Conservation (phyloP, 2,888 invertebrate species). For the Meandrusa payeni region DNA sequence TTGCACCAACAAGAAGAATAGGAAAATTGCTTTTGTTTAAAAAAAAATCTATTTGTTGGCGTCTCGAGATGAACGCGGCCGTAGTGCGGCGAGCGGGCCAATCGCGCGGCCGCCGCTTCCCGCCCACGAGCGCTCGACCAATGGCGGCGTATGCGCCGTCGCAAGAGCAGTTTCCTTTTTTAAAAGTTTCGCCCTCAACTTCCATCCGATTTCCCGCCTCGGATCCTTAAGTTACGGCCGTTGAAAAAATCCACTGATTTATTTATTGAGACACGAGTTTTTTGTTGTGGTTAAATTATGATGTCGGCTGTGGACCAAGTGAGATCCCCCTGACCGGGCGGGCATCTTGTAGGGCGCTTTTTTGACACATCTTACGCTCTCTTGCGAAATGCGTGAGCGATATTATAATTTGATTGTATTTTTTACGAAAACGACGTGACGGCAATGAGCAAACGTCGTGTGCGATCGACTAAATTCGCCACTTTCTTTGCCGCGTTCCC, state of each 20-base stretch:
- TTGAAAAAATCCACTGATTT: constrained; percentile 71
- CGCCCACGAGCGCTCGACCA: constrained; percentile 67
- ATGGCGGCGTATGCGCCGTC: constrained; percentile 54
- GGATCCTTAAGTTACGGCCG: constrained; percentile 70
- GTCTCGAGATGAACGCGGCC: constrained; percentile 74
- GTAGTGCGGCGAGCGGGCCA: constrained; percentile 64
- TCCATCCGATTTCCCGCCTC: constrained; percentile 79
- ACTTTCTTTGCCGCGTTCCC: constrained; percentile 34
- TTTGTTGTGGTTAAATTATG: constrained; percentile 71
- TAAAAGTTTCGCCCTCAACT: constrained; percentile 77
- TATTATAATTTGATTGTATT: constrained; percentile 49
- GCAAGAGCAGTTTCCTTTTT: constrained; percentile 79
- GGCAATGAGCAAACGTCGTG: constrained; percentile 32
- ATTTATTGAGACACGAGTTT: constrained; percentile 70
- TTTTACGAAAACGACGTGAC: constrained; percentile 45
- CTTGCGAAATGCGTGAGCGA: constrained; percentile 29
- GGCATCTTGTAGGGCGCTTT: constrained; percentile 32
- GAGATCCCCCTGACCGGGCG: constrained; percentile 28
- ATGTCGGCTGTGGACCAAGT: constrained; percentile 55
- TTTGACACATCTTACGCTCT: constrained; percentile 51
- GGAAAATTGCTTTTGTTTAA: constrained; percentile 80
- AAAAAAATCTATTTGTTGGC: constrained; percentile 77
- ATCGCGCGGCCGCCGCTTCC: constrained; percentile 58
- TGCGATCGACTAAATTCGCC: constrained; percentile 28
- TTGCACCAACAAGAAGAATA: constrained; percentile 77